Base-by-base conservation (phyloP, 30 jellyfish, hydroid and myxozoan genomes). In the Clytia hemisphaerica region DNA sequence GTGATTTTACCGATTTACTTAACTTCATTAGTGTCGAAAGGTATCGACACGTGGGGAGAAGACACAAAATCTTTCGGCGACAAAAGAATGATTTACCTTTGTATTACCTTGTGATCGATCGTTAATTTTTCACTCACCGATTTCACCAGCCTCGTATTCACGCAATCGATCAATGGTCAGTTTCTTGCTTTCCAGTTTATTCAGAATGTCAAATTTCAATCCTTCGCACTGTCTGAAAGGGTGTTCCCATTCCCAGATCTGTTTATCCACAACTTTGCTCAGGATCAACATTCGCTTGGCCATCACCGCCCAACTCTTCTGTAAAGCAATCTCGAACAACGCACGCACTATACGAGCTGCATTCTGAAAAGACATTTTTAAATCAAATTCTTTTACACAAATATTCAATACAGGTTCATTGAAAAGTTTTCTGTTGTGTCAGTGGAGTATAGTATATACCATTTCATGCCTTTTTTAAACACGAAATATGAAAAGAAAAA, bases 141-240 rank as follows among this genome's bases (percentile, higher is more conserved):
- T 90, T 71, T 90, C 99, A 9, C 77, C 72, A 9, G 95, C 53
- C 15, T 77, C 94, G 94, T 82, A 70, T 10, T 90, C 99, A 36
- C 82, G 72, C 83, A 90, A 21, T 35, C 79, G 79, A 37, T 83
- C 99, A n/a, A 90, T 69, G 4, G 92, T 70, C 73, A 90, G 32
- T 38, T 73, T 68, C 58, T 76, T 77, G 5, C 75, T 72, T 72
- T 83, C 99, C 55, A 90, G n/a, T 51, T 90, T 90, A 29, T 75
- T 80, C 75, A 90, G 37, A 24, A 65, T 54, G 37, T 90, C 95
- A 49, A 83, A 80, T 9, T 79, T 77, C 61, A 88, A 28, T 40
- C 92, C 95, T 16, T 85, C 94, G 51, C 69, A 78, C 44, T 92
- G 99, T 19, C 89, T 88, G 18, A 92, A 62, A 1, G 99, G 99